Percentiles rank a stretch among this genome's conserved stretches.
phyloP scores from a whole-genome alignment of 2,888 invertebrate species.

The Hymenopus coronatus region DNA sequence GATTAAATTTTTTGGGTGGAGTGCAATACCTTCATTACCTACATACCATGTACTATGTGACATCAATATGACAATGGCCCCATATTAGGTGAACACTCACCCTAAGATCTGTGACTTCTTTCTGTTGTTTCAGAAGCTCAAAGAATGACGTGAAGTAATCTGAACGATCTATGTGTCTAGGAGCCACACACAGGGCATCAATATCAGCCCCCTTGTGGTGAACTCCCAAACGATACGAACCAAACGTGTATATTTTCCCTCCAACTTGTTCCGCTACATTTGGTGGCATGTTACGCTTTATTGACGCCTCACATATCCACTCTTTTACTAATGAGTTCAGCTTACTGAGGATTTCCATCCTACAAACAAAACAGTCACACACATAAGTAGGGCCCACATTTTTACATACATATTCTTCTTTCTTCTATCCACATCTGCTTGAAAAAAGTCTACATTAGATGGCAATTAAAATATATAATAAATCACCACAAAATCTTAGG shows the following conservation, averaged over 20 bases:
- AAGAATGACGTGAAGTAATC: conserved; percentile 97
- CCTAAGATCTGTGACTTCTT: conserved; percentile 79
- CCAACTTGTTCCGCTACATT: conserved; percentile 88
- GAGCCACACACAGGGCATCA: conserved; percentile 96
- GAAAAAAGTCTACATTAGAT: no score
- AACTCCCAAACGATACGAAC: conserved; percentile 70
- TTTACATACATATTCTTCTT: no score
- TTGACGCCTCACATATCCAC: conserved; percentile 90
- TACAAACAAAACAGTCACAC: conserved; percentile 40
- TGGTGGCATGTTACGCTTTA: conserved; percentile 88
- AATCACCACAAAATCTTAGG: no score
- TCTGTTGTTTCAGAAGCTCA: conserved; percentile 80
- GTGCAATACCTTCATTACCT: no score
- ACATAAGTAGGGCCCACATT: no score
- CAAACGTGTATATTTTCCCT: conserved; percentile 99
- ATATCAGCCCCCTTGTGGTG: conserved; percentile 89
- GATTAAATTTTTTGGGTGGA: no score
- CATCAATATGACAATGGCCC: no score
- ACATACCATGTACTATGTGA: no score
- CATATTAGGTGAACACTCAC: no score
- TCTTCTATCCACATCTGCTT: no score
- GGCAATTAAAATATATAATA: no score
- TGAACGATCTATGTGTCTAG: conserved; percentile 86
- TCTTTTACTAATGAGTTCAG: conserved; percentile 87
- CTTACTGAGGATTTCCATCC: conserved; percentile 62